Conservation (phyloP, 2,888 invertebrate species). For the Aleiodes alternator region DNA sequence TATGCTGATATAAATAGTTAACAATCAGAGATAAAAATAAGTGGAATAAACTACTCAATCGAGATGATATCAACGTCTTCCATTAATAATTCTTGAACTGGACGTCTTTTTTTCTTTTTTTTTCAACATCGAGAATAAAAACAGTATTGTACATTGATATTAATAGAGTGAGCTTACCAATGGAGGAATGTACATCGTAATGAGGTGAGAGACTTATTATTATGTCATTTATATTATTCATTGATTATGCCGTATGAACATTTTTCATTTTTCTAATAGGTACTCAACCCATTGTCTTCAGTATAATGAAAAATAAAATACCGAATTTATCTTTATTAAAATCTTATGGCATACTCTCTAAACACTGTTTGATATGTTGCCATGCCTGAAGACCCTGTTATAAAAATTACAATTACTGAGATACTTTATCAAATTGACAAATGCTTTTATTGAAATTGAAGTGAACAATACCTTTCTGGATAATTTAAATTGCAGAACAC, state of each 20-base stretch:
- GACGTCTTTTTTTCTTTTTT: slow-evolving; percentile 28
- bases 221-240: slow-evolving; percentile 21
- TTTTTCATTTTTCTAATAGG: slow-evolving; percentile 19
- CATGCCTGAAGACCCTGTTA: slow-evolving; percentile 85
- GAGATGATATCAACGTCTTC: too few species aligned
- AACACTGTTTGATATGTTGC: slow-evolving; percentile 85
- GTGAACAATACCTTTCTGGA: slow-evolving; percentile 81
- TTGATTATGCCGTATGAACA: not conserved
- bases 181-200: slow-evolving; percentile 31
- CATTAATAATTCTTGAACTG: too few species aligned
- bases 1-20: too few species aligned
- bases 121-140: slow-evolving; percentile 5
- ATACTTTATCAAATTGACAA: slow-evolving; percentile 50
- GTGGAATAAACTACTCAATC: too few species aligned
- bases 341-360: slow-evolving; percentile 83
- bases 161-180: slow-evolving; percentile 4
- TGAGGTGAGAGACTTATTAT: not conserved
- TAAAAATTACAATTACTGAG: slow-evolving; percentile 33
- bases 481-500: slow-evolving; percentile 84
- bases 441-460: slow-evolving; percentile 21
- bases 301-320: not conserved
- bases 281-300: slow-evolving; percentile 10
- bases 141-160: slow-evolving; percentile 8
- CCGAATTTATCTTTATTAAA: not conserved
- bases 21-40: too few species aligned